These are phyloP conservation scores for Enoplosus armatus DNA, from an alignment of 2,797 vertebrate genomes.

Conservation along the genomic window DNA sequence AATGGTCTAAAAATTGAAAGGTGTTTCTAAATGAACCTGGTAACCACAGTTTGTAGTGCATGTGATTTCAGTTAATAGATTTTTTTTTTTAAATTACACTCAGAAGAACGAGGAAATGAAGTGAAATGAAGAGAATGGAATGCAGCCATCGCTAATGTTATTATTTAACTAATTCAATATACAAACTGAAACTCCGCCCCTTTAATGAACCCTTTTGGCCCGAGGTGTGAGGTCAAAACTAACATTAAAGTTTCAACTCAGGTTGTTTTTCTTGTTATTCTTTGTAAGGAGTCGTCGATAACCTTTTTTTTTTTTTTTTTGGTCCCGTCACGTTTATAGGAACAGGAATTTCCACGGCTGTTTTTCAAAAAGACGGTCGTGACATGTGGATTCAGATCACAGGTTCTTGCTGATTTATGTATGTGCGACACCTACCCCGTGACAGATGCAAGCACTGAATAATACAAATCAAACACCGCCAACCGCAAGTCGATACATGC, in stretches of 20 bases:
- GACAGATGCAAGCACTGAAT: constrained; percentile 36
- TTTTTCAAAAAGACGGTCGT: constrained; percentile 21
- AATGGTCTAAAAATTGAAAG: too few relatives aligned
- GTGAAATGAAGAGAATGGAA: too few relatives aligned
- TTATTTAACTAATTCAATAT: too few relatives aligned
- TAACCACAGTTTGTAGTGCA: too few relatives aligned
- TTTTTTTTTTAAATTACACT: too few relatives aligned
- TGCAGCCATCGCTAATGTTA: background rate
- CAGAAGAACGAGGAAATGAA: too few relatives aligned
- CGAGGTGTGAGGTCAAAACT: constrained; percentile 22
- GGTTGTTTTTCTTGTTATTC: constrained; percentile 22
- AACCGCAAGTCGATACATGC: constrained; percentile 36
- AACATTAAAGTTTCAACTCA: background rate
- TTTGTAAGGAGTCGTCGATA: background rate
- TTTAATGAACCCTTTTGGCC: constrained; percentile 50
- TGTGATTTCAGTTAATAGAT: too few relatives aligned
- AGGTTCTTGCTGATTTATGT: constrained; percentile 29
- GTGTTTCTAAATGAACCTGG: too few relatives aligned
- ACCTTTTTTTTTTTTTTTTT: background rate
- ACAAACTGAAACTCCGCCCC: constrained; percentile 30
- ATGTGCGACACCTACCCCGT: constrained; percentile 10
- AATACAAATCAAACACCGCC: constrained; percentile 51
- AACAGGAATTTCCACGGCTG: background rate
- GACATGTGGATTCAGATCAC: constrained; percentile 12
- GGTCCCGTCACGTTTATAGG: background rate